phyloP scores from a whole-genome alignment of 2,888 invertebrate genomes.

The Abrostola triplasia region DNA sequence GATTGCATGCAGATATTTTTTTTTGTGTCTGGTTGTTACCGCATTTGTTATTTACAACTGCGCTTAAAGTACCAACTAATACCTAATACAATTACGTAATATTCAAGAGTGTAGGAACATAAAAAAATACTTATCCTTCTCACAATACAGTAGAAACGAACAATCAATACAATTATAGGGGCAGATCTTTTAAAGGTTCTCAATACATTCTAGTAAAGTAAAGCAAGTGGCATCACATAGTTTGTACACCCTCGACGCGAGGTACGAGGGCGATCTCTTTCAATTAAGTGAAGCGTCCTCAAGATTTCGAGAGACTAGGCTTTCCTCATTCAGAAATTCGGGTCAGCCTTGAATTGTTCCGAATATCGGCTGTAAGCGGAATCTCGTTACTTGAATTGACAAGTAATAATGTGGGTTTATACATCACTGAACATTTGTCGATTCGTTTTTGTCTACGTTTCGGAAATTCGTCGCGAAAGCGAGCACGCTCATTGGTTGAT shows the following conservation, averaged over 20 bases:
- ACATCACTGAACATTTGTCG: constrained; percentile 48
- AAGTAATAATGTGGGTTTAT: constrained; percentile 57
- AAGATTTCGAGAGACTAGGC: constrained; percentile 59
- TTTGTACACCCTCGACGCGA: constrained; percentile 70
- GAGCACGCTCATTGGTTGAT: constrained; percentile 41
- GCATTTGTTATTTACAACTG: no score
- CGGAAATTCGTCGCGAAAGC: constrained; percentile 26
- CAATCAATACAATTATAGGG: constrained; percentile 5
- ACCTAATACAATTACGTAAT: no score
- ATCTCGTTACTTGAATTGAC: constrained; percentile 60
- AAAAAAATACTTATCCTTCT: not conserved
- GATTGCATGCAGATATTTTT: no score
- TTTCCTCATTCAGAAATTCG: constrained; percentile 63
- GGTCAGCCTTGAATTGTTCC: constrained; percentile 65
- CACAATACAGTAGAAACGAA: not conserved
- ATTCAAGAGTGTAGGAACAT: not conserved
- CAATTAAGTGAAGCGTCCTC: constrained; percentile 82
- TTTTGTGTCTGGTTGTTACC: no score
- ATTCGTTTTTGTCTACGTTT: constrained; percentile 51
- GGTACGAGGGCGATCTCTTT: constrained; percentile 79
- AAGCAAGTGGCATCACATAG: constrained; percentile 65
- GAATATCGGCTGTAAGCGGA: constrained; percentile 56
- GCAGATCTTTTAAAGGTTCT: constrained; percentile 31
- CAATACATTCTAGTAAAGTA: constrained; percentile 31
- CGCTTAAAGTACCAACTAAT: no score